Evolutionary conservation across 2,797 vertebrate genomes (phyloP).

Genomic region (Alfaro cultratus): DNA sequence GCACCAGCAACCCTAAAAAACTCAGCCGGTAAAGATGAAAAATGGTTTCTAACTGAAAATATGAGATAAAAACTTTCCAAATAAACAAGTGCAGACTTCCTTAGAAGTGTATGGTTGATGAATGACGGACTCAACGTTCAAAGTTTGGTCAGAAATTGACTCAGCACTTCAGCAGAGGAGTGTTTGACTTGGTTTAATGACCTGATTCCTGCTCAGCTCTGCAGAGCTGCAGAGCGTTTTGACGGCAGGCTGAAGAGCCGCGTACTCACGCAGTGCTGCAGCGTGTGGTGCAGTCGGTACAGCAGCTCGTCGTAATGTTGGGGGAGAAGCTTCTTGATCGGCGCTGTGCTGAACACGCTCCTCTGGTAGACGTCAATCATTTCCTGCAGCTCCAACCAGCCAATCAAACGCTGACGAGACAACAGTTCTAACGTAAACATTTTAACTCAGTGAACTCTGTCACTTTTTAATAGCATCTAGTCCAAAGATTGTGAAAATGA

Average conservation of each 20-base stretch:
- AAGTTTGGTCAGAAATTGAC: not conserved
- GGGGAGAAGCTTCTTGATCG: slow-evolving; percentile 54
- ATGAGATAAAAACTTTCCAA: not conserved
- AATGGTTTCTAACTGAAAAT: not conserved
- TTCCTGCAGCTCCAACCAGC: slow-evolving; percentile 62
- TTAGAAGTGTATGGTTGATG: not conserved
- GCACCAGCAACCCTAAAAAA: not conserved
- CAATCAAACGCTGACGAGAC: slow-evolving; percentile 51
- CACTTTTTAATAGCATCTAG: not conserved
- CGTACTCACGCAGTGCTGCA: slow-evolving; percentile 64
- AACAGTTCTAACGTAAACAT: not conserved
- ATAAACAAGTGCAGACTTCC: not conserved
- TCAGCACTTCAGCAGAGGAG: not conserved
- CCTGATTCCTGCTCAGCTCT: not conserved
- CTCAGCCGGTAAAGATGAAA: not conserved
- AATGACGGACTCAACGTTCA: not conserved
- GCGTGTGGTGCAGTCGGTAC: slow-evolving; percentile 61
- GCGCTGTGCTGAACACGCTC: slow-evolving; percentile 48
- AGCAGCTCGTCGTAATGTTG: slow-evolving; percentile 55
- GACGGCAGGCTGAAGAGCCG: not conserved
- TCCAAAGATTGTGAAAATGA: not conserved
- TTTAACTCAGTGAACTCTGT: not conserved
- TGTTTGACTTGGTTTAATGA: not conserved
- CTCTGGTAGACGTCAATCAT: slow-evolving; percentile 62
- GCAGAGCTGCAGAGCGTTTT: slow-evolving; percentile 1